Evolutionary conservation across 2,888 invertebrate genomes (phyloP).

Genomic region (Himalopsyche japonica): DNA sequence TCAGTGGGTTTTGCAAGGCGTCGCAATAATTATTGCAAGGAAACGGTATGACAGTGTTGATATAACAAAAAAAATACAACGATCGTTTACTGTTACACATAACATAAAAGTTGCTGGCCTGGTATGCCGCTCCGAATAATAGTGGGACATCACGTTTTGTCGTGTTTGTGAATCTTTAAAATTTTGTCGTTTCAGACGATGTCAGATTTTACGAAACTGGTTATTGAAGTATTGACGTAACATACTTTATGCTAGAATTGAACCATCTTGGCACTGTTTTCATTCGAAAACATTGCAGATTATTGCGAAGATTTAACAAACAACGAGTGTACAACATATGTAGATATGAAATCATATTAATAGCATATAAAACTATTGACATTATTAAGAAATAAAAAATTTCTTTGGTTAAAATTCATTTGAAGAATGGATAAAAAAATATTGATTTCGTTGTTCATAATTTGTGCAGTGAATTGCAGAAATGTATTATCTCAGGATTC

Average conservation of each 20-base stretch:
- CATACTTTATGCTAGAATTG: neutral
- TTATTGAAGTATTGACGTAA: neutral
- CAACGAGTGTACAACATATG: too few relatives aligned
- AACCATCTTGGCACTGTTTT: neutral
- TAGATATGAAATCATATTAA: too few relatives aligned
- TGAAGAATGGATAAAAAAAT: neutral
- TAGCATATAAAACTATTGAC: neutral
- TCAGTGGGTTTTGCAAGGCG: neutral
- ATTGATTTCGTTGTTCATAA: neutral
- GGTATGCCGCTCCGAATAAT: slow-evolving; percentile 31
- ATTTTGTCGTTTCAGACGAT: neutral
- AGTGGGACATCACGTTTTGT: neutral
- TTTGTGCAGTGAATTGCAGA: neutral
- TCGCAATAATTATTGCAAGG: neutral
- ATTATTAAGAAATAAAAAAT: neutral
- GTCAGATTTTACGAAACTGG: neutral
- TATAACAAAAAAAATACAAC: neutral
- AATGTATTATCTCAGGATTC: neutral
- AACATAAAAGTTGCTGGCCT: slow-evolving; percentile 27
- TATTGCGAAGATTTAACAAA: too few relatives aligned
- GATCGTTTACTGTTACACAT: slow-evolving; percentile 31
- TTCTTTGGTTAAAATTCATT: neutral
- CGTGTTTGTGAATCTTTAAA: slow-evolving; percentile 7
- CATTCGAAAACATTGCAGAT: neutral
- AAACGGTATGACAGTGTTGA: neutral